A percentile compares a stretch with the other conserved stretches of the same genome.
Conservation (phyloP, 2,888 invertebrate genomes). For the Cosmia pyralina region DNA sequence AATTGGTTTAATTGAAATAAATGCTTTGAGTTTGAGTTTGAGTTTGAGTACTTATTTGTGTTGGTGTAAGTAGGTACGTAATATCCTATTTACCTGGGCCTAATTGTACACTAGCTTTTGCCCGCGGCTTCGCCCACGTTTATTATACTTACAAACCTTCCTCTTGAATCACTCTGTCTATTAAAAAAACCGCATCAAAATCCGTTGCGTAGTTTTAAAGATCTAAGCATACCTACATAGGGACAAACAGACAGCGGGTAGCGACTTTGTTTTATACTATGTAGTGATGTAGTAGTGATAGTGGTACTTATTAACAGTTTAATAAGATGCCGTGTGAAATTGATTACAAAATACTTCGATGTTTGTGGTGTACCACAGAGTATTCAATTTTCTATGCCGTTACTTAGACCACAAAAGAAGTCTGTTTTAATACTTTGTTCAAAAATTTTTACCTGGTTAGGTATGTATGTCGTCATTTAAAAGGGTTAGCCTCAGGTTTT, state of each 20-base stretch:
- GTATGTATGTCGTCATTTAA: neutral
- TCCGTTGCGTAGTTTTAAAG: too few relatives aligned
- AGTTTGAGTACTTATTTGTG: too few relatives aligned
- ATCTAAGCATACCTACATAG: too few relatives aligned
- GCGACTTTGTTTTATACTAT: too few relatives aligned
- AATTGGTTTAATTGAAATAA: too few relatives aligned
- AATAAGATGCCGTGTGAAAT: constrained; percentile 37
- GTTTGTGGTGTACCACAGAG: constrained; percentile 58
- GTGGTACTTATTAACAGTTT: neutral
- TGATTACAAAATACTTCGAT: constrained; percentile 61
- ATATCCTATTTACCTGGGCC: neutral
- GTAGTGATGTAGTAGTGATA: too few relatives aligned
- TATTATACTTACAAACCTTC: too few relatives aligned
- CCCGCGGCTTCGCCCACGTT: accelerated
- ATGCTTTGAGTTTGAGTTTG: too few relatives aligned
- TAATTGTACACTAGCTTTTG: neutral
- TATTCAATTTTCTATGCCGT: constrained; percentile 58
- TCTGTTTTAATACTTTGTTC: constrained; percentile 44
- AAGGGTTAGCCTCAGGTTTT: neutral
- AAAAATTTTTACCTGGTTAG: neutral
- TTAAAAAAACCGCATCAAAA: too few relatives aligned
- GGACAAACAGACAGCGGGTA: too few relatives aligned
- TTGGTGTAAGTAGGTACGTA: neutral
- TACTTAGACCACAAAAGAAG: constrained; percentile 49
- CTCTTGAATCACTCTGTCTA: too few relatives aligned